A percentile compares a stretch with the other conserved stretches of the same genome.
Conservation (phyloP, 2,797 vertebrate genomes). For the Sebastes variabilis region DNA sequence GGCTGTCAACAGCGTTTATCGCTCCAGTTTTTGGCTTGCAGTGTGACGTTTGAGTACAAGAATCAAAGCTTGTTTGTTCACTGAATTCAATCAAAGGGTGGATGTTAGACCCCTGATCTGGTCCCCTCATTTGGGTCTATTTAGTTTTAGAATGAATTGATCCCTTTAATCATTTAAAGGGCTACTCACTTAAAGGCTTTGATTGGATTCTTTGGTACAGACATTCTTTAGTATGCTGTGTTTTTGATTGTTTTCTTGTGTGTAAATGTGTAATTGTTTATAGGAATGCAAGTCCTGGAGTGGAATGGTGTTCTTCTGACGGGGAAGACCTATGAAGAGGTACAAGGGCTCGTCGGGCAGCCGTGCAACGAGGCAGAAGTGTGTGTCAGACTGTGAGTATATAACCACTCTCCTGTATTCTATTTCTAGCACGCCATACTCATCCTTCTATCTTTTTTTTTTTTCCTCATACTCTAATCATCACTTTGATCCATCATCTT, state of each 20-base stretch:
- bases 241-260: not conserved
- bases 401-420: constrained; percentile 6
- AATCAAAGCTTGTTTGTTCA: constrained; percentile 16
- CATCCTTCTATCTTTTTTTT: not conserved
- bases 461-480: not conserved
- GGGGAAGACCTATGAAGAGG: constrained; percentile 97
- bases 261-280: not conserved
- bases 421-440: not conserved
- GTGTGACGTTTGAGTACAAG: not conserved
- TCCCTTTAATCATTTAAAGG: not conserved
- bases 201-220: constrained; percentile 22
- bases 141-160: not conserved
- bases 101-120: not conserved
- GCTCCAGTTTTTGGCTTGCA: constrained; percentile 12
- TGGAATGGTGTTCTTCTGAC: constrained; percentile 93
- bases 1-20: constrained; percentile 30
- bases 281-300: constrained; percentile 98
- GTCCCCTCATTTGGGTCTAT: not conserved
- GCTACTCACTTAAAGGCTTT: not conserved
- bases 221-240: not conserved
- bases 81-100: not conserved
- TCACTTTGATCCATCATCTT: not conserved
- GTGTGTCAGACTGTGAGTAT: constrained; percentile 99
- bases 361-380: constrained; percentile 95
- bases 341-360: constrained; percentile 91